Evolutionary conservation across 64 coral and sea anemone genomes (phyloP), one percentile per base, ranked within the genome.

Genomic region (Hydrozoanthus tunicans): DNA sequence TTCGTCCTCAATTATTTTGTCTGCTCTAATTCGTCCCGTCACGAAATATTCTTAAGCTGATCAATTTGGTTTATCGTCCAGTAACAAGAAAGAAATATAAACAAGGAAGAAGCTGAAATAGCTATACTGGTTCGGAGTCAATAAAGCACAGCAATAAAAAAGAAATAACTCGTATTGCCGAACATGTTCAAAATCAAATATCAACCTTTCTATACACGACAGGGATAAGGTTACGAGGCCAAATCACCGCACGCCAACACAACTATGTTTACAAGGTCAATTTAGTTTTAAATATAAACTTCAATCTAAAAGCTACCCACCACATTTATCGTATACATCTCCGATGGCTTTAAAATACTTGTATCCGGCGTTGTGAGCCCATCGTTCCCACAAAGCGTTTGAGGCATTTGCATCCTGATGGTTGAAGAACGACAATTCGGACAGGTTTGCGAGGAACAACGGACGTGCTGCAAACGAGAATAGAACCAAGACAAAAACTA

Each of bases 321-420:
- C 84, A 9, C 84, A 88, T 59, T 24, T 74, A 75, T 88, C 69
- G 5, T 88, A 88, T 7, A 88, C 68, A 61, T 88, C 84, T 51
- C 84, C 84, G 17, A 88, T 74, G 6, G 84, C 23, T 59, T 70
- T 88, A 57, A 88, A 74, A 73, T 88, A 73, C 53, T 88, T 88
- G 68, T 75, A 88, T 1, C 84, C 84, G 7, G 84, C 84, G 3
- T 88, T 51, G 55, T 88, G 70, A 24, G 84, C 84, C 84, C 84
- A 88, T 13, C 13, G 68, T 11, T 88, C 84, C 84, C 84, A 88
- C 84, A 88, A 25, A 4, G 55, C 56, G 9, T 74, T 74, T 7
- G 84, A 88, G 51, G 69, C 55, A 11, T 59, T 60, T 11, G 24
- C 24, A 59, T 74, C 55, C 27, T 52, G 7, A 24, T 68, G 27